Evolutionary conservation across 1,140 invertebrate species (phyloP).

Genomic region (Drosophila kikkawai): DNA sequence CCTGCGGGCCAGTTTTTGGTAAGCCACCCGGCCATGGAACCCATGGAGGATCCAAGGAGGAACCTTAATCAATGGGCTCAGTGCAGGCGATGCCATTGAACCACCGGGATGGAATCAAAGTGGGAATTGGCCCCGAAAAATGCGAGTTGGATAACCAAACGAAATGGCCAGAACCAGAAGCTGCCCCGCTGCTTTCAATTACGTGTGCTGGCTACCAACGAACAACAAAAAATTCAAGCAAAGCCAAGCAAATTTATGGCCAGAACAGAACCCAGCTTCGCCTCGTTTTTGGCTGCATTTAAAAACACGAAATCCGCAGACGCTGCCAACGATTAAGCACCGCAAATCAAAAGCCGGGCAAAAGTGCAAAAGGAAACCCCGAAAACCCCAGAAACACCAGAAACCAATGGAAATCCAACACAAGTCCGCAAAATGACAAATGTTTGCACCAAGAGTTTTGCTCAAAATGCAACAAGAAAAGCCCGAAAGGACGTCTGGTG

Average conservation of each 20-base stretch:
- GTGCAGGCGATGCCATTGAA: slow-evolving; percentile 68
- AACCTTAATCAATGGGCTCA: slow-evolving; percentile 66
- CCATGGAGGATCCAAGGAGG: slow-evolving; percentile 11
- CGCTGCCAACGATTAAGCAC: slow-evolving; percentile 76
- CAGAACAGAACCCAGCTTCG: slow-evolving; percentile 35
- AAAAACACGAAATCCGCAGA: slow-evolving; percentile 60
- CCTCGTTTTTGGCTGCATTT: slow-evolving; percentile 51
- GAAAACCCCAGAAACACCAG: slow-evolving; percentile 28
- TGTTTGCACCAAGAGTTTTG: slow-evolving; percentile 60
- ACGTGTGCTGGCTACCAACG: slow-evolving; percentile 46
- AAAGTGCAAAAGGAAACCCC: slow-evolving; percentile 44
- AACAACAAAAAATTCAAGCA: slow-evolving; percentile 10
- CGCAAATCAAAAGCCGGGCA: slow-evolving; percentile 69
- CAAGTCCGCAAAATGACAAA: slow-evolving; percentile 75
- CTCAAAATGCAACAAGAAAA: slow-evolving; percentile 41
- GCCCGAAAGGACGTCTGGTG: slow-evolving; percentile 13
- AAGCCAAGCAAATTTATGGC: slow-evolving; percentile 67
- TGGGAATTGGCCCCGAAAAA: slow-evolving; percentile 42
- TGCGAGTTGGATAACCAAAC: slow-evolving; percentile 33
- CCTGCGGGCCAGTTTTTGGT: slow-evolving; percentile 39
- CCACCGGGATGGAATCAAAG: slow-evolving; percentile 32
- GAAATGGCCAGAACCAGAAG: slow-evolving; percentile 24
- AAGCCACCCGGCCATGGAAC: slow-evolving; percentile 47
- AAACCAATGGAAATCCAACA: slow-evolving; percentile 54
- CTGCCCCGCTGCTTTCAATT: slow-evolving; percentile 78